Percentiles rank a stretch among this genome's conserved stretches.
phyloP scores from a whole-genome alignment of 1,140 invertebrate genomes.

The Drosophila asahinai region DNA sequence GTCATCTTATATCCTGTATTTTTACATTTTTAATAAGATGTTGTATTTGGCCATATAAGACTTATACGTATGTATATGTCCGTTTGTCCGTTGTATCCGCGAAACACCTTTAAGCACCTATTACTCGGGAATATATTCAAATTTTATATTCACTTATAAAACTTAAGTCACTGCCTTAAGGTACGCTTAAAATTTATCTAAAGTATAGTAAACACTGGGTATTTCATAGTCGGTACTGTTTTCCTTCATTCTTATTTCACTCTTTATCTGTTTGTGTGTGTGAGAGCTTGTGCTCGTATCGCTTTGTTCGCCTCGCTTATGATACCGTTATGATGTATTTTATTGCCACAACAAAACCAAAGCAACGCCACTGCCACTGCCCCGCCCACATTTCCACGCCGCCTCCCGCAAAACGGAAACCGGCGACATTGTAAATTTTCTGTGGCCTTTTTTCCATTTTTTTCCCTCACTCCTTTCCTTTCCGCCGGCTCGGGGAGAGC shows the following conservation, averaged over 20 bases:
- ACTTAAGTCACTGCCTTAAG: too few relatives aligned
- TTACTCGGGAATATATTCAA: neutral
- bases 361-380: slow-evolving; percentile 52
- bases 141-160: too few relatives aligned
- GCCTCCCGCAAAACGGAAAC: slow-evolving; percentile 60
- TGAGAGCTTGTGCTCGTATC: slow-evolving; percentile 55
- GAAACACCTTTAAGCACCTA: neutral
- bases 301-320: slow-evolving; percentile 80
- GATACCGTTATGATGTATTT: slow-evolving; percentile 84
- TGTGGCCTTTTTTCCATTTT: slow-evolving; percentile 57
- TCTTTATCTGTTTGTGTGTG: slow-evolving; percentile 42
- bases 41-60: neutral
- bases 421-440: slow-evolving; percentile 82
- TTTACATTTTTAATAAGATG: neutral
- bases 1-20: neutral
- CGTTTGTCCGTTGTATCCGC: neutral
- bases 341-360: slow-evolving; percentile 82
- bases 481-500: slow-evolving; percentile 8
- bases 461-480: slow-evolving; percentile 20
- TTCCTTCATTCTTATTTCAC: slow-evolving; percentile 9
- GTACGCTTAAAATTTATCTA: neutral
- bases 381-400: slow-evolving; percentile 8
- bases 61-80: rapidly evolving
- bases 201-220: neutral
- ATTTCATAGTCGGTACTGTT: neutral